These are phyloP conservation scores for Periophthalmodon schlosseri DNA, from an alignment of 2,113 vertebrate genomes.

Conservation along the genomic window DNA sequence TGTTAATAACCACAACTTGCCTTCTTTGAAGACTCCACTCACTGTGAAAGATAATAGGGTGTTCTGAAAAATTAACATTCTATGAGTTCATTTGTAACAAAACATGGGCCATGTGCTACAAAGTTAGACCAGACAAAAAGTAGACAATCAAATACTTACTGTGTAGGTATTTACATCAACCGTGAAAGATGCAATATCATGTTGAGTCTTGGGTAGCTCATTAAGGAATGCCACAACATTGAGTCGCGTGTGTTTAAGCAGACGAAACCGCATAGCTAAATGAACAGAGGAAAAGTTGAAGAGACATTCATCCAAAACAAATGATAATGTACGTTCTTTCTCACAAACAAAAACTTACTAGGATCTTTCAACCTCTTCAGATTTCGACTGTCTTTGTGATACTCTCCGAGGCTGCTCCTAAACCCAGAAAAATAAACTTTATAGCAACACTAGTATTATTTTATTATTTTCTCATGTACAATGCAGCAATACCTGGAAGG, in stretches of 20 bases:
- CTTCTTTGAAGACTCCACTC: slow-evolving; percentile 89
- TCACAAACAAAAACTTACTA: slow-evolving; percentile 71
- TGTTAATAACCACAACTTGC: slow-evolving; percentile 55
- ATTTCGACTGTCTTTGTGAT: slow-evolving; percentile 86
- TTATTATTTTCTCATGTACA: slow-evolving; percentile 5
- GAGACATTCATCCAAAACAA: neutral
- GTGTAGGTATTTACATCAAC: slow-evolving; percentile 87
- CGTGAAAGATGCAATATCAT: slow-evolving; percentile 84
- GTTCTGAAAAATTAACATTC: slow-evolving; percentile 70
- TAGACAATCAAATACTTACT: slow-evolving; percentile 57
- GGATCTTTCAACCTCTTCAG: slow-evolving; percentile 87
- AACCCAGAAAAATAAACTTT: neutral
- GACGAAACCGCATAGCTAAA: slow-evolving; percentile 79
- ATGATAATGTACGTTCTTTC: neutral
- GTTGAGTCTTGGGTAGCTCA: slow-evolving; percentile 88
- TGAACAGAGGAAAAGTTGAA: neutral
- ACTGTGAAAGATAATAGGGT: slow-evolving; percentile 87
- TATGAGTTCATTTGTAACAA: neutral
- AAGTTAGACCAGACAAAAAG: neutral
- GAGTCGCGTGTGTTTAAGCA: slow-evolving; percentile 86
- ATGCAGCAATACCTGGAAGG: slow-evolving; percentile 75
- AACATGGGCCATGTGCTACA: neutral
- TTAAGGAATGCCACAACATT: slow-evolving; percentile 90
- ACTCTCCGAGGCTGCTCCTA: slow-evolving; percentile 84
- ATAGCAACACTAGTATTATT: neutral